Evolutionary conservation across 2,888 invertebrate genomes (phyloP), one percentile per base, ranked within the genome.

Genomic region (Aleiodes testaceus): DNA sequence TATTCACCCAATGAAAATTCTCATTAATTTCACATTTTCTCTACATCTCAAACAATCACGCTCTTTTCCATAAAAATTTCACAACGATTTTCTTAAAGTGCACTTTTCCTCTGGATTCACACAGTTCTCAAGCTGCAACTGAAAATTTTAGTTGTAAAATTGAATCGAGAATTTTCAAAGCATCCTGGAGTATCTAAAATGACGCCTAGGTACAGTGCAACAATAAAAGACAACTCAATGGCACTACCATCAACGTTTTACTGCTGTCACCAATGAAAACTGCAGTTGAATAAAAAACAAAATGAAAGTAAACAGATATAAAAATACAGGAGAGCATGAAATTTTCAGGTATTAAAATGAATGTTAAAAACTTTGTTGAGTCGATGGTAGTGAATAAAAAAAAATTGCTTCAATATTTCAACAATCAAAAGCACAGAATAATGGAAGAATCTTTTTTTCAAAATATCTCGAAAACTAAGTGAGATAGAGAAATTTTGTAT

Each of bases 151-250:
- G 16, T 30, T 12, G n/a, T 30, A 30, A 30, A 30, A 55, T 55
- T 36, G 42, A 59, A 14, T 59, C 16, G 59, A 36, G 55, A 55
- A 30, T 55, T 55, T 26, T 55, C 14, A 55, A 30, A 55, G 12
- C 30, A 36, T 11, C 12, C 30, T 30, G 26, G 5, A 55, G 16
- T 55, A 30, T 55, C 14, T 14, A 9, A 26, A 14, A 30, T 36
- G 14, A 9, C 30, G 14, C 42, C 36, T 30, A 6, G 14, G 18
- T 30, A 18, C 36, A 14, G 18, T 42, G 14, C 14, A 42, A 59
- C 36, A 18, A 59, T 59, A 59, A 59, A 59, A 59, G 36, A 36
- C 59, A 59, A 42, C 42, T 59, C 16, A 59, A 59, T 59, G 36
- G 36, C 14, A 59, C 59, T 59, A 42, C 42, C 36, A 42, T 36